Evolutionary conservation across 1,140 invertebrate species (phyloP).

Genomic region (Oedothorax gibbosus): DNA sequence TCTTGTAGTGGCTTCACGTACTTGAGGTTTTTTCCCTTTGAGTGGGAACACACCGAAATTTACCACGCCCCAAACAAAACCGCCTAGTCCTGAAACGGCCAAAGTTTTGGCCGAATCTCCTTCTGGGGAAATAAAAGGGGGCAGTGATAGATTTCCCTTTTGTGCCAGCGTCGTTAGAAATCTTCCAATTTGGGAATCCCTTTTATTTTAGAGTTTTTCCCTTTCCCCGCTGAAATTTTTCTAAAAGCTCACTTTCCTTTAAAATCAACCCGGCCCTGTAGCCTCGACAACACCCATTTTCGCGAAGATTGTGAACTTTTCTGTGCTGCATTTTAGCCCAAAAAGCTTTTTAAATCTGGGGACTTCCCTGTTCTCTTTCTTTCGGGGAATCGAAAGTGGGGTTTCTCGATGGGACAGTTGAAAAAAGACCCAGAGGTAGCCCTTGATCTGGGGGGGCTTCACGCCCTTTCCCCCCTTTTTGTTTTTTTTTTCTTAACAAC

Average conservation of each 20-base stretch:
- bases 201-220: slow-evolving; percentile 92
- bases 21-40: slow-evolving; percentile 97
- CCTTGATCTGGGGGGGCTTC: slow-evolving; percentile 92
- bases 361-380: slow-evolving; percentile 92
- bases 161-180: slow-evolving; percentile 95
- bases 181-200: slow-evolving; percentile 98
- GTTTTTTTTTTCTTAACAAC: slow-evolving; percentile 92
- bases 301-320: slow-evolving; percentile 88
- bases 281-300: slow-evolving; percentile 94
- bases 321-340: slow-evolving; percentile 90
- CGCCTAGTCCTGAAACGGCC: slow-evolving; percentile 94
- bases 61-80: slow-evolving; percentile 95
- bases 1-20: slow-evolving; percentile 97
- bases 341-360: slow-evolving; percentile 92
- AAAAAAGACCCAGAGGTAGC: slow-evolving; percentile 98
- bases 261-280: slow-evolving; percentile 93
- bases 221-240: slow-evolving; percentile 87
- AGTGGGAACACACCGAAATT: slow-evolving; percentile 98
- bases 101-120: slow-evolving; percentile 99
- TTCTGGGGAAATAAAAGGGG: slow-evolving; percentile 97
- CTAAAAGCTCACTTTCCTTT: slow-evolving; percentile 87
- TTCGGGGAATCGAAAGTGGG: slow-evolving; percentile 99
- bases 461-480: slow-evolving; percentile 79
- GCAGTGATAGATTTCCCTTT: slow-evolving; percentile 89
- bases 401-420: slow-evolving; percentile 98